Evolutionary conservation across 2,113 vertebrate genomes (phyloP).

Genomic region (Pholis gunnellus): DNA sequence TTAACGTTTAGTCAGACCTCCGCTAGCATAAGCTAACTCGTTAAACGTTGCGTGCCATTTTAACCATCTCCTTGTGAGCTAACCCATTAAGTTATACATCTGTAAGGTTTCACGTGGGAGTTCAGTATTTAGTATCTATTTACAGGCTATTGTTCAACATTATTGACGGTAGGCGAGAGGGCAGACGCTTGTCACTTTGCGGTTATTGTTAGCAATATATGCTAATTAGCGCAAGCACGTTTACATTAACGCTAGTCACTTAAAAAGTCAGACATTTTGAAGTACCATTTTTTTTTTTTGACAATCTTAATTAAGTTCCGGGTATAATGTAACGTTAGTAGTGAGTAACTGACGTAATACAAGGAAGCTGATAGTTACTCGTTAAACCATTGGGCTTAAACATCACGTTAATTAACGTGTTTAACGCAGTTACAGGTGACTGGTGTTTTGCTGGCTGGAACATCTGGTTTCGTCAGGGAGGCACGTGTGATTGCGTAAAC

Average conservation of each 20-base stretch:
- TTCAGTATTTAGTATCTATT: accelerated
- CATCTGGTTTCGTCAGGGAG: conserved; percentile 2
- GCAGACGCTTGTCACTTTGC: not conserved
- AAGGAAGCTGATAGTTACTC: not conserved
- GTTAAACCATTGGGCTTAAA: not conserved
- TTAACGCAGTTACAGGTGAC: not conserved
- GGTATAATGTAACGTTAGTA: not conserved
- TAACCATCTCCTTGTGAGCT: not conserved
- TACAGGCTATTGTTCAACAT: accelerated
- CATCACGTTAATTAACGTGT: not conserved
- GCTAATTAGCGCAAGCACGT: conserved; percentile 20
- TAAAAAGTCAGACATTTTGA: conserved; percentile 57
- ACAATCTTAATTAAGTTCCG: not conserved
- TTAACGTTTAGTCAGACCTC: no score
- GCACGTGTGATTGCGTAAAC: conserved; percentile 25
- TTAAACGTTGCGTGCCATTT: no score
- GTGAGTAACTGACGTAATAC: not conserved
- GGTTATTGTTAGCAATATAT: conserved; percentile 1
- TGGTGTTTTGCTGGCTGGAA: not conserved
- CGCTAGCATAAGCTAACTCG: not conserved
- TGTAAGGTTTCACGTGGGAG: not conserved
- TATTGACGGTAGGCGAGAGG: accelerated
- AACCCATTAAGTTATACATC: not conserved
- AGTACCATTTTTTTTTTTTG: not conserved
- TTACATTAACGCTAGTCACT: not conserved